A percentile compares a stretch with the other conserved stretches of the same genome.
Conservation (phyloP, 1,140 invertebrate genomes). For the Ips nitidus region DNA sequence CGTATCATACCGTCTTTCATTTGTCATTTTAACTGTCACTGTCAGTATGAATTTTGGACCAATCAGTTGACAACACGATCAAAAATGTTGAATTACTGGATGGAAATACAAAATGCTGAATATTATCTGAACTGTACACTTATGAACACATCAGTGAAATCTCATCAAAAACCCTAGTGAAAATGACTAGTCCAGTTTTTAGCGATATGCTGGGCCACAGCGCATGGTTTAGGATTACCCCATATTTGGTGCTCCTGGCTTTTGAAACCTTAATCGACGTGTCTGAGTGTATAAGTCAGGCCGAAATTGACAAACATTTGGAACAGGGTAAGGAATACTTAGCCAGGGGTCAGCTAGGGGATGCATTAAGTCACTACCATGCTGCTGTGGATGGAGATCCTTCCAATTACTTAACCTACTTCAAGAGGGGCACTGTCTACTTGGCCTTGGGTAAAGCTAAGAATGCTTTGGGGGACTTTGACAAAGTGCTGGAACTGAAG, state of each 20-base stretch:
- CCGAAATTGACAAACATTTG: constrained; percentile 89
- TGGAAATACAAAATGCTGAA: constrained; percentile 14
- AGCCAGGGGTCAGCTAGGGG: constrained; percentile 87
- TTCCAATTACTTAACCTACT: constrained; percentile 93
- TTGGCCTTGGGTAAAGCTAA: constrained; percentile 95
- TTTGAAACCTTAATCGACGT: constrained; percentile 54
- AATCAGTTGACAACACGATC: constrained; percentile 35
- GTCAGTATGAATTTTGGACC: constrained; percentile 20
- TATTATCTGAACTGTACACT: constrained; percentile 10
- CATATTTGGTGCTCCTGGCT: constrained; percentile 35
- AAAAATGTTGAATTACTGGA: constrained; percentile 13
- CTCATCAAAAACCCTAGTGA: neutral
- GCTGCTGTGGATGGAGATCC: constrained; percentile 96
- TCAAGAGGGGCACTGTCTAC: constrained; percentile 94
- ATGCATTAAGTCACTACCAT: constrained; percentile 97
- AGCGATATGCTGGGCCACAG: constrained; percentile 18
- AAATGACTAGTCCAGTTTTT: constrained; percentile 27
- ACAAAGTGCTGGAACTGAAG: constrained; percentile 89
- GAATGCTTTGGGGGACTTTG: constrained; percentile 91
- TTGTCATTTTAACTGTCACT: neutral
- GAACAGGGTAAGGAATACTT: constrained; percentile 90
- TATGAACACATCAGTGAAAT: neutral
- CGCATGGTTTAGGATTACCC: constrained; percentile 19
- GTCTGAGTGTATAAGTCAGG: constrained; percentile 63
- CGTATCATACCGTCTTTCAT: no score